Evolutionary conservation across 2,797 vertebrate genomes (phyloP).

Genomic region (Chromobotia macracanthus): DNA sequence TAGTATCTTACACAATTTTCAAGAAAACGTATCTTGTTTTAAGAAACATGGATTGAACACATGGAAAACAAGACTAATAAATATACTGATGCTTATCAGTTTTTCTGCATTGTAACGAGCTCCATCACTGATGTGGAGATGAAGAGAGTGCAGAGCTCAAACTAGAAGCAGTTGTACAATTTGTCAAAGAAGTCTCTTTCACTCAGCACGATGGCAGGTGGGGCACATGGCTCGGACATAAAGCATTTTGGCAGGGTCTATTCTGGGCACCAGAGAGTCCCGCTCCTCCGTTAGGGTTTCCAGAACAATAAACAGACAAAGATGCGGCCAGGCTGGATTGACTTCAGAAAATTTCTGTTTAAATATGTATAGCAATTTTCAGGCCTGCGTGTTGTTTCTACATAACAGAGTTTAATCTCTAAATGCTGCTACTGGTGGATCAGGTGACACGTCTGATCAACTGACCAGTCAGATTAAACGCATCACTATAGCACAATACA

Average conservation of each 20-base stretch:
- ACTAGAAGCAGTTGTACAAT: conserved; percentile 31
- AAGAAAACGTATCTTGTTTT: no score
- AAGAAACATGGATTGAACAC: no score
- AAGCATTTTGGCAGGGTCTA: conserved; percentile 60
- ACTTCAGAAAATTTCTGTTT: conserved; percentile 48
- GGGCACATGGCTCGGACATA: conserved; percentile 50
- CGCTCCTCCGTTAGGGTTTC: conserved; percentile 49
- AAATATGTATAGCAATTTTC: conserved; percentile 43
- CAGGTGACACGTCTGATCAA: conserved; percentile 44
- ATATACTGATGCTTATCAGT: no score
- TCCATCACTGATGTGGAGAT: background rate
- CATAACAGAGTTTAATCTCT: conserved; percentile 17
- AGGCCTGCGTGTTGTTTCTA: conserved; percentile 41
- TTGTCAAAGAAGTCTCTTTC: conserved; percentile 57
- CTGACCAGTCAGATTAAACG: conserved; percentile 35
- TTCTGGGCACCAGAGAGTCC: conserved; percentile 55
- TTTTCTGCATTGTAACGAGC: no score
- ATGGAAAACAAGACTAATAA: no score
- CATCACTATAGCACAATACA: conserved; percentile 37
- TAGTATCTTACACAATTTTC: no score
- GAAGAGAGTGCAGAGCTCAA: background rate
- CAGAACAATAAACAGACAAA: conserved; percentile 47
- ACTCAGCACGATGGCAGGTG: conserved; percentile 63
- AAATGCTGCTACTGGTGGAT: conserved; percentile 29
- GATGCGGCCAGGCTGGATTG: conserved; percentile 27